phyloP scores from a whole-genome alignment of 2,113 vertebrate genomes.

The Passerina amoena region DNA sequence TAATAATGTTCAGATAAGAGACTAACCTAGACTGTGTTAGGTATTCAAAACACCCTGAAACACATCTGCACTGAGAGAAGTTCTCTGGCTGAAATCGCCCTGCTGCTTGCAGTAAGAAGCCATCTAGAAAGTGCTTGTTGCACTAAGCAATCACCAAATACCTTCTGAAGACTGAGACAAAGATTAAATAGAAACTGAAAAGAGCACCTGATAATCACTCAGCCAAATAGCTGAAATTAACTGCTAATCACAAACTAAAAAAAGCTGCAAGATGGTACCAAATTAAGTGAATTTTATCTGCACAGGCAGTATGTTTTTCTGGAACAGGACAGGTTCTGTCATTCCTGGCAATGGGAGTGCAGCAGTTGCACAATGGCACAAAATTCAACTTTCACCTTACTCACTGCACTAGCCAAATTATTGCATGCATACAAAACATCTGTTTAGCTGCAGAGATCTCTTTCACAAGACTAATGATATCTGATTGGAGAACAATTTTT shows the following conservation, averaged over 20 bases:
- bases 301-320: neutral
- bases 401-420: neutral
- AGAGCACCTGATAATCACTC: neutral
- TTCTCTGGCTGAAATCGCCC: neutral
- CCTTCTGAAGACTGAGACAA: neutral
- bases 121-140: conserved; percentile 35
- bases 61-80: neutral
- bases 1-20: neutral
- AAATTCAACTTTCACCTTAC: conserved; percentile 30
- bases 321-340: neutral
- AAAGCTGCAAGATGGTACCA: neutral
- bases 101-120: neutral
- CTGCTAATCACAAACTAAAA: neutral
- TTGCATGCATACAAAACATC: neutral
- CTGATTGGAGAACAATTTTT: neutral
- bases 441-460: neutral
- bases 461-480: neutral
- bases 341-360: neutral
- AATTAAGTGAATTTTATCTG: neutral
- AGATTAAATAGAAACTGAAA: neutral
- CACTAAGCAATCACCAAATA: neutral
- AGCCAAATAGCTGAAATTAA: neutral
- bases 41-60: neutral
- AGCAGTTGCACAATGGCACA: neutral
- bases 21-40: neutral